Base-by-base conservation (phyloP, 2,113 vertebrate genomes). In the Hypanus sabinus region DNA sequence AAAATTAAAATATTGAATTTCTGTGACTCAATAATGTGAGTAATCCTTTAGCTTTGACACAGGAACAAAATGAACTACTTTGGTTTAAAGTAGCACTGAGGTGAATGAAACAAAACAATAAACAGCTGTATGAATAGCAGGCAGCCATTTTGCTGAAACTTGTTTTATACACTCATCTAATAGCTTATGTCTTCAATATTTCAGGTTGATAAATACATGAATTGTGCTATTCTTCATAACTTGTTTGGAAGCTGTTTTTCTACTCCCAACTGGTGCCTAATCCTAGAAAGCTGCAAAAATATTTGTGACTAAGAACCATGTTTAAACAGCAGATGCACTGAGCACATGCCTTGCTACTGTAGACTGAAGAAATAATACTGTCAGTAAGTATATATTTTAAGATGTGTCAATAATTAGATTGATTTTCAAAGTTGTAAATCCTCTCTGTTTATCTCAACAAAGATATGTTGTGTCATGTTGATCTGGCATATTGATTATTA, bases 321-420 rank as follows among this genome's bases (percentile, higher is more conserved):
- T 73, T 46, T 46, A 33, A 27, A 24, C 20, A 73, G 73, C 70
- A 93, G 20, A 5, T 73, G 91, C 11, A 24, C 91, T 16, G 36
- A 55, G 7, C 2, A 93, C 55, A 93, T 93, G 91, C 91, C 91
- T 75, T 93, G 91, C 38, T 93, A 93, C 27, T 93, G 91, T 55
- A 93, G n/a, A 33, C 36, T 75, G 0, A 1, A 73, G 20, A 75
- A 93, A 73, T 20, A 46, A 93, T 93, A 93, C 24, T 93, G 68
- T 36, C 33, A 70, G 91, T 93, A 93, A 93, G 27, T 55, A 55
- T 38, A 38, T 24, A 71, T 71, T 20, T 36, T 9, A 7, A 71
- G 36, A 22, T 36, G 22, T 33, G 68, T 65, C 8, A 22, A 38
- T 38, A 70, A 70, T 70, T 27, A 60, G 22, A 87, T 30, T 2